These are phyloP conservation scores for Cnemophilus loriae DNA, from an alignment of 2,113 vertebrate genomes.

Conservation along the genomic window DNA sequence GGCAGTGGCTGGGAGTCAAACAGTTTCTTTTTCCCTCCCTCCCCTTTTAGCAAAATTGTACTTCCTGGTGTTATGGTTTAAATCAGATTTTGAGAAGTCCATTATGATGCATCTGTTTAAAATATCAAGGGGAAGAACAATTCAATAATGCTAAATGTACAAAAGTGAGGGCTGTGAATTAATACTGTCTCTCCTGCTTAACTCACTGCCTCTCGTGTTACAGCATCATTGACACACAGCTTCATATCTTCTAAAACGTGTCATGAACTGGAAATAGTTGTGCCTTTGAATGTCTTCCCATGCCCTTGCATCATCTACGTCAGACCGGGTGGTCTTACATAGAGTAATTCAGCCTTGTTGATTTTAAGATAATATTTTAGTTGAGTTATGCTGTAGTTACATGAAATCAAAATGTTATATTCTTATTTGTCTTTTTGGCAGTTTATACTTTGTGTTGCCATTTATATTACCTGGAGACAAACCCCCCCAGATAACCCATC, in stretches of 20 bases:
- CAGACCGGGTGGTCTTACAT: background rate
- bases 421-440: conserved; percentile 47
- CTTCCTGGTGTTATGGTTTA: conserved; percentile 30
- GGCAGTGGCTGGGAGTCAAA: background rate
- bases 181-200: background rate
- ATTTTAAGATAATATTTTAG: conserved; percentile 48
- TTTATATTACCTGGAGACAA: conserved; percentile 47
- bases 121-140: conserved; percentile 17
- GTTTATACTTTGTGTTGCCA: conserved; percentile 16
- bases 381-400: conserved; percentile 2
- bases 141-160: background rate
- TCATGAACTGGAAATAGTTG: conserved; percentile 38
- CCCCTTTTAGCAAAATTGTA: conserved; percentile 7
- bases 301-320: conserved; percentile 23
- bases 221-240: background rate
- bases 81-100: conserved; percentile 26
- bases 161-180: background rate
- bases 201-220: background rate
- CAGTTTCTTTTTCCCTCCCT: background rate
- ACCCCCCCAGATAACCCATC: background rate
- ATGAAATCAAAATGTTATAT: conserved; percentile 33
- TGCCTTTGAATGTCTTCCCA: conserved; percentile 55
- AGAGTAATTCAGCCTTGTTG: background rate
- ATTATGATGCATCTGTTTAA: conserved; percentile 37
- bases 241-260: conserved; percentile 7